Percentiles rank a stretch among this genome's conserved stretches.
These are phyloP conservation scores for Aphaenogaster floridana DNA, from an alignment of 1,140 invertebrate species.

Conservation along the genomic window DNA sequence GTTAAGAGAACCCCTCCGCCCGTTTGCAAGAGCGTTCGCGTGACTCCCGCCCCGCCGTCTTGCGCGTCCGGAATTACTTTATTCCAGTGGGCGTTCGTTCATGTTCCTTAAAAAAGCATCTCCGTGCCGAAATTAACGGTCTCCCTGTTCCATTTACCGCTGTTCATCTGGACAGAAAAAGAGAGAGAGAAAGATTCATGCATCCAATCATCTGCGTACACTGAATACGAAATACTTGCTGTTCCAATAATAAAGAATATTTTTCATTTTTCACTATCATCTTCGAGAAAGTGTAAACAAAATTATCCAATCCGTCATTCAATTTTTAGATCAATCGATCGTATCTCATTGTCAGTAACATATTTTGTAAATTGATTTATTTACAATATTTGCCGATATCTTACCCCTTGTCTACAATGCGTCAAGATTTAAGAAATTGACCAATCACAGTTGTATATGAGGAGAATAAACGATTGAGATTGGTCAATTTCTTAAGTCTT, in stretches of 20 bases:
- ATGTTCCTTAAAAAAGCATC: constrained; percentile 58
- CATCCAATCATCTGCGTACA: constrained; percentile 2
- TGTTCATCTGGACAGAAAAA: constrained; percentile 16
- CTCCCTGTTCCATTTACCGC: not conserved
- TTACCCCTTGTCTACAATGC: not conserved
- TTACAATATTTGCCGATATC: not conserved
- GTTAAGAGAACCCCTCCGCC: constrained; percentile 20
- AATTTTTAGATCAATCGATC: not conserved
- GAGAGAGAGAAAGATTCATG: not conserved
- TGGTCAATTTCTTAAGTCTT: too few relatives aligned
- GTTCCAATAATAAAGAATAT: not conserved
- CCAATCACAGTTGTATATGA: too few relatives aligned
- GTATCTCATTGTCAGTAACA: not conserved
- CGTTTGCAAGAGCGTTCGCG: constrained; percentile 23
- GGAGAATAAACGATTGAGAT: too few relatives aligned
- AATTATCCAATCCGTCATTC: not conserved
- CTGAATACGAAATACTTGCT: constrained; percentile 1
- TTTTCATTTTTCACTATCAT: not conserved
- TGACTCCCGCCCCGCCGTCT: constrained; percentile 36
- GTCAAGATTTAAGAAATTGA: too few relatives aligned
- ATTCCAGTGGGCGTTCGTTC: constrained; percentile 51
- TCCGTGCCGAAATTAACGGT: constrained; percentile 53
- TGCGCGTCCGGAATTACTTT: constrained; percentile 55
- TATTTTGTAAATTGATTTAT: not conserved
- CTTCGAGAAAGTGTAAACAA: constrained; percentile 9